Percentiles rank a stretch among this genome's conserved stretches.
phyloP scores from a whole-genome alignment of 2,113 vertebrate species.

The Penelope pileata region DNA sequence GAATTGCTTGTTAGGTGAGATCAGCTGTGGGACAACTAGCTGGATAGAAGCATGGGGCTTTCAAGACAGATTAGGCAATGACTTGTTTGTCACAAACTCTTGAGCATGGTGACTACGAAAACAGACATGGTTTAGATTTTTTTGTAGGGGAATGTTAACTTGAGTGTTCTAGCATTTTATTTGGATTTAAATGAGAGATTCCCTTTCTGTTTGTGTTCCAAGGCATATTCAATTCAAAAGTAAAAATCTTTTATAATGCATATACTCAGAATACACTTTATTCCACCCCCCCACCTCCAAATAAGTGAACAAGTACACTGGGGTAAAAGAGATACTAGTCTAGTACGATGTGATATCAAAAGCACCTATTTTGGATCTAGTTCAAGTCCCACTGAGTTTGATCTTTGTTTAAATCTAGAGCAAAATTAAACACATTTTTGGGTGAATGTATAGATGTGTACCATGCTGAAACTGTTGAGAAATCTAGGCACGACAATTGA shows the following conservation, averaged over 20 bases:
- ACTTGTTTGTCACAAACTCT: neutral
- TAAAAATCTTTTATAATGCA: neutral
- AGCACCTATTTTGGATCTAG: neutral
- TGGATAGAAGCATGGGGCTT: neutral
- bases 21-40: neutral
- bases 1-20: neutral
- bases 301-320: neutral
- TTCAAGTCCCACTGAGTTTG: neutral
- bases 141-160: neutral
- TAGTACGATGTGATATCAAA: neutral
- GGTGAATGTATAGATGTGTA: neutral
- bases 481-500: neutral
- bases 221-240: neutral
- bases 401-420: neutral
- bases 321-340: neutral
- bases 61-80: neutral
- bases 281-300: accelerated
- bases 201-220: neutral
- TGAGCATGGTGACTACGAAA: neutral
- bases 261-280: neutral
- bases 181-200: neutral
- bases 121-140: accelerated
- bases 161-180: neutral
- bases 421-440: neutral
- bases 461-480: neutral